A percentile compares a stretch with the other conserved stretches of the same genome.
phyloP scores from a whole-genome alignment of 1,140 invertebrate species.

The Macrobrachium rosenbergii region DNA sequence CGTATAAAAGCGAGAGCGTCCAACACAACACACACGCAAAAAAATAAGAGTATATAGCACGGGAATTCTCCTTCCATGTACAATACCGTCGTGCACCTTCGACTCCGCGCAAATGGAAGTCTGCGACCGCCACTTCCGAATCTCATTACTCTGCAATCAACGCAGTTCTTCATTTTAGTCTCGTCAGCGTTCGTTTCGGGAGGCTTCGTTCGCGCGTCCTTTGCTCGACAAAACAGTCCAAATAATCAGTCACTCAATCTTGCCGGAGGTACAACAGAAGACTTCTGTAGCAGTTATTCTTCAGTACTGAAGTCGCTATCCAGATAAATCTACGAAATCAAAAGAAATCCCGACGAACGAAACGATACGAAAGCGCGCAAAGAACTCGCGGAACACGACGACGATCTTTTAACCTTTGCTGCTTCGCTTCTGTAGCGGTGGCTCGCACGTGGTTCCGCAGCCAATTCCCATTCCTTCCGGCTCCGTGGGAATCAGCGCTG shows the following conservation, averaged over 20 bases:
- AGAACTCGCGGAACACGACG: not conserved
- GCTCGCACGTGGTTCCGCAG: conserved; percentile 45
- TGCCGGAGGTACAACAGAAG: no score
- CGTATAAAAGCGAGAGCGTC: not conserved
- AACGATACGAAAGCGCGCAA: conserved; percentile 19
- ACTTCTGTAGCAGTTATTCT: no score
- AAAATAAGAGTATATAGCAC: conserved; percentile 10
- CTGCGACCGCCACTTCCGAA: conserved; percentile 59
- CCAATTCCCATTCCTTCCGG: conserved; percentile 48
- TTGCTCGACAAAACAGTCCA: not conserved
- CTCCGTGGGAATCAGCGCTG: conserved; percentile 40
- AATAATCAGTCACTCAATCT: no score
- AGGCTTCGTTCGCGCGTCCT: not conserved
- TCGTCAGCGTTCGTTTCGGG: not conserved
- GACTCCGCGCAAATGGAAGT: conserved; percentile 39
- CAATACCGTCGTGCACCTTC: conserved; percentile 58
- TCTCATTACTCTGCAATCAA: conserved; percentile 55
- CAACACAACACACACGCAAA: not conserved
- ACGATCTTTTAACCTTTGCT: conserved; percentile 25
- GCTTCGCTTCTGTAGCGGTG: conserved; percentile 1
- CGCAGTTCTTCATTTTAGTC: conserved; percentile 39
- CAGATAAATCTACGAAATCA: no score
- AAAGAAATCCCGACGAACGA: not conserved
- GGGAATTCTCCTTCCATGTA: conserved; percentile 14
- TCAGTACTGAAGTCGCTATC: no score